Evolutionary conservation across 1,140 invertebrate species (phyloP).

Genomic region (Zophobas atratus): DNA sequence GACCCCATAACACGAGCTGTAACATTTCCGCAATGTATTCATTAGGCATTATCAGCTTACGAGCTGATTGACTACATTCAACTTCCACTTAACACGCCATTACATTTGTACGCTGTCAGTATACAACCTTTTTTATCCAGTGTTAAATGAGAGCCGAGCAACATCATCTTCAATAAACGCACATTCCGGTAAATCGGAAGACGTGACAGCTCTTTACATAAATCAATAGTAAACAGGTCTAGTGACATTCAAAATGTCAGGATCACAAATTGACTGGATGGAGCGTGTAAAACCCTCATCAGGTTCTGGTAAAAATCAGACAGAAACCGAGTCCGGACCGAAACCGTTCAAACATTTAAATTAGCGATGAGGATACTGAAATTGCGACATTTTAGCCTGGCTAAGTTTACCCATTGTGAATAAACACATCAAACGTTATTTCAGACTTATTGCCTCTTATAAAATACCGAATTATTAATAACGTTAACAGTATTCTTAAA

Average conservation of each 20-base stretch:
- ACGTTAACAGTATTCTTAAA: no score
- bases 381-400: constrained; percentile 2
- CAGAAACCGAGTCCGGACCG: constrained; percentile 33
- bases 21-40: constrained; percentile 3
- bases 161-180: constrained; percentile 32
- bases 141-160: neutral
- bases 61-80: neutral
- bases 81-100: neutral
- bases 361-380: constrained; percentile 3
- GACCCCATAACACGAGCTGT: neutral
- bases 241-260: constrained; percentile 39
- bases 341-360: constrained; percentile 43
- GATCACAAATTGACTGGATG: constrained; percentile 49
- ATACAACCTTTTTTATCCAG: no score
- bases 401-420: constrained; percentile 1
- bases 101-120: neutral
- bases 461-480: no score
- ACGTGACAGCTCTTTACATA: constrained; percentile 39
- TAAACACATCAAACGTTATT: constrained; percentile 2
- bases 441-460: neutral
- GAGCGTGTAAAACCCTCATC: constrained; percentile 47
- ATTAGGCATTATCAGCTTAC: constrained; percentile 1
- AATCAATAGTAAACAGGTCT: constrained; percentile 41
- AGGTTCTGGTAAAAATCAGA: constrained; percentile 37
- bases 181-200: constrained; percentile 24